phyloP scores from a whole-genome alignment of 1,140 invertebrate species.

The Lasioglossum baleicum region DNA sequence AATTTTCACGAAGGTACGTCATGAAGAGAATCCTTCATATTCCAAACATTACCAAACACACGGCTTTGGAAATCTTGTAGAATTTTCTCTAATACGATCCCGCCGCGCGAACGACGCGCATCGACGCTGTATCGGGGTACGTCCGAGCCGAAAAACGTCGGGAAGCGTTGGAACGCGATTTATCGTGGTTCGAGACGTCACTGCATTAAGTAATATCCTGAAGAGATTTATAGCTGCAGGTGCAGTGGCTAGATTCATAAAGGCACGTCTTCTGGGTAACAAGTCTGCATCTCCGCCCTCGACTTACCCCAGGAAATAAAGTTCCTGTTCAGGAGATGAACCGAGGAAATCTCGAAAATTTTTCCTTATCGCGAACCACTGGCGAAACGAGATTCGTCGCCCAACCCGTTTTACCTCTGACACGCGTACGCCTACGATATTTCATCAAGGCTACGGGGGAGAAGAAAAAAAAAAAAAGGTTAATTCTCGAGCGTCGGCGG shows the following conservation, averaged over 20 bases:
- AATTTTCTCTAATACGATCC: neutral
- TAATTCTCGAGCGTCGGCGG: too few relatives aligned
- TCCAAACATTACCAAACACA: neutral
- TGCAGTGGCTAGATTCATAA: slow-evolving; percentile 32
- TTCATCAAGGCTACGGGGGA: too few relatives aligned
- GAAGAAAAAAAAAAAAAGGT: too few relatives aligned
- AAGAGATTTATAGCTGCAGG: slow-evolving; percentile 55
- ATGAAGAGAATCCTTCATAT: neutral
- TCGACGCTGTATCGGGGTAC: slow-evolving; percentile 9
- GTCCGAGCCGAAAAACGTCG: slow-evolving; percentile 22
- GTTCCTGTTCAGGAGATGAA: slow-evolving; percentile 49
- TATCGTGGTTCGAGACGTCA: slow-evolving; percentile 55
- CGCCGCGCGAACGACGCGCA: slow-evolving; percentile 23
- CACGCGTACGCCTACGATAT: slow-evolving; percentile 2
- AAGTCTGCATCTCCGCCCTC: slow-evolving; percentile 25
- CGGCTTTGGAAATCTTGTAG: neutral
- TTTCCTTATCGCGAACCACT: slow-evolving; percentile 41
- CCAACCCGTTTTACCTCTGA: neutral
- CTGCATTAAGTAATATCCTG: slow-evolving; percentile 60
- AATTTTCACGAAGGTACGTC: neutral
- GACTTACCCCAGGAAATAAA: slow-evolving; percentile 56
- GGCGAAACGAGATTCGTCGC: slow-evolving; percentile 10
- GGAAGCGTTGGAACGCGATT: slow-evolving; percentile 41
- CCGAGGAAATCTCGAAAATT: slow-evolving; percentile 52
- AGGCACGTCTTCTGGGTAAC: slow-evolving; percentile 29